Evolutionary conservation across 2,888 invertebrate species (phyloP).

Genomic region (Caenorhabditis imperialis): DNA sequence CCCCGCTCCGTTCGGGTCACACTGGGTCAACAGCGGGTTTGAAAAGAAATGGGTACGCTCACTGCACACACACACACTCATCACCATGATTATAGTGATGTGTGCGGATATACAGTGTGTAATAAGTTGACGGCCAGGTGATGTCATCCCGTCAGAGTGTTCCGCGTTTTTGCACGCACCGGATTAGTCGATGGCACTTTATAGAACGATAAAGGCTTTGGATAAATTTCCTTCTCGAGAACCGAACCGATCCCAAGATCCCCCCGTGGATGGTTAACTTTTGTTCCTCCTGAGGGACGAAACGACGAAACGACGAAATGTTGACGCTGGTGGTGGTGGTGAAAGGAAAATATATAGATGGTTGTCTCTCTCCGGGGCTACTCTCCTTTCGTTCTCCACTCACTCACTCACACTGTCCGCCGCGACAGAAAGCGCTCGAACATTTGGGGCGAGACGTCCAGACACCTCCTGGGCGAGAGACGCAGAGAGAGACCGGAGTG

Average conservation of each 20-base stretch:
- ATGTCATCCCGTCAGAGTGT: background rate
- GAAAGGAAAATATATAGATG: conserved; percentile 13
- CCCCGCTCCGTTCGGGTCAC: conserved; percentile 22
- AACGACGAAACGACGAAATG: background rate
- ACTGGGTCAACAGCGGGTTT: conserved; percentile 27
- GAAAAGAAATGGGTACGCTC: too few relatives aligned
- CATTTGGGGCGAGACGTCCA: conserved; percentile 31
- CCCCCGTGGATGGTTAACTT: too few relatives aligned
- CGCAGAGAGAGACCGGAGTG: conserved; percentile 18
- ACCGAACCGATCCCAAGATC: too few relatives aligned
- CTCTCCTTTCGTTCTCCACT: conserved; percentile 9
- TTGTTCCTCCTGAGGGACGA: too few relatives aligned
- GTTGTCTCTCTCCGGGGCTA: conserved; percentile 5
- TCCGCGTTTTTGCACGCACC: too few relatives aligned
- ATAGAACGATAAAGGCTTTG: too few relatives aligned
- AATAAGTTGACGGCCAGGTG: conserved; percentile 7
- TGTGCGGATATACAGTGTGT: conserved; percentile 24
- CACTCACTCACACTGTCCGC: conserved; percentile 17
- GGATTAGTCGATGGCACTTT: too few relatives aligned
- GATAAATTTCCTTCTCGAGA: too few relatives aligned
- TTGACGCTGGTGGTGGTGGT: conserved; percentile 8
- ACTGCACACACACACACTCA: conserved; percentile 9
- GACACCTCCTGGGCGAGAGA: conserved; percentile 9
- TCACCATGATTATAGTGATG: conserved; percentile 9
- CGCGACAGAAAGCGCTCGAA: conserved; percentile 47